These are phyloP conservation scores for Spodoptera litura DNA, from an alignment of 1,140 invertebrate genomes.

Conservation along the genomic window DNA sequence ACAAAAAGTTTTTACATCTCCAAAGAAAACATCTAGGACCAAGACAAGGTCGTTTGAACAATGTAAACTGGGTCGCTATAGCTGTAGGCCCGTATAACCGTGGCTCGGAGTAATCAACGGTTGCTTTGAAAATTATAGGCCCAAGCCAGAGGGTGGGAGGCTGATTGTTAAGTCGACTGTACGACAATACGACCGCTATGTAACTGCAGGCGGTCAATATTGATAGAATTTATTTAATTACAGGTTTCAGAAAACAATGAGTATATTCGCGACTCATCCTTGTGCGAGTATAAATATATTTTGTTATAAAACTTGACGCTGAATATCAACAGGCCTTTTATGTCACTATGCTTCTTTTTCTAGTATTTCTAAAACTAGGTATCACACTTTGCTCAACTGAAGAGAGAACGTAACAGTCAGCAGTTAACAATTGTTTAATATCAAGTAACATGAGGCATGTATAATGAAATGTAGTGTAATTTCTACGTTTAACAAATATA, in stretches of 20 bases:
- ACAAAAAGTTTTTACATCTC: conserved; percentile 28
- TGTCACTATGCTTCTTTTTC: too few species aligned
- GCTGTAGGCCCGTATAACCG: conserved; percentile 6
- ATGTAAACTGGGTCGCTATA: conserved; percentile 43
- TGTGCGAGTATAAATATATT: neutral
- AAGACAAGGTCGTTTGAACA: conserved; percentile 32
- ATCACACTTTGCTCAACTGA: too few species aligned
- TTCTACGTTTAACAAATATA: too few species aligned
- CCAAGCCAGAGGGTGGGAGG: neutral
- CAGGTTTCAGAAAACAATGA: too few species aligned
- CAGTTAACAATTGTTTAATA: too few species aligned
- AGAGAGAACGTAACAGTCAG: too few species aligned
- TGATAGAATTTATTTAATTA: neutral
- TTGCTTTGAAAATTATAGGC: conserved; percentile 35
- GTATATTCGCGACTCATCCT: neutral
- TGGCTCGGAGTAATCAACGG: conserved; percentile 39
- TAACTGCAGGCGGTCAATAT: neutral
- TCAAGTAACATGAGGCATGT: too few species aligned
- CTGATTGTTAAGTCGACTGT: neutral
- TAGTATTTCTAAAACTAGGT: too few species aligned
- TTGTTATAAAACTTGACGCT: too few species aligned
- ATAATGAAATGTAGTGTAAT: too few species aligned
- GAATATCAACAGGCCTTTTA: too few species aligned
- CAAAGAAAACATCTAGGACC: conserved; percentile 18
- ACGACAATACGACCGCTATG: neutral